Base-by-base conservation (phyloP, 1,140 invertebrate genomes). In the Grapholita molesta region DNA sequence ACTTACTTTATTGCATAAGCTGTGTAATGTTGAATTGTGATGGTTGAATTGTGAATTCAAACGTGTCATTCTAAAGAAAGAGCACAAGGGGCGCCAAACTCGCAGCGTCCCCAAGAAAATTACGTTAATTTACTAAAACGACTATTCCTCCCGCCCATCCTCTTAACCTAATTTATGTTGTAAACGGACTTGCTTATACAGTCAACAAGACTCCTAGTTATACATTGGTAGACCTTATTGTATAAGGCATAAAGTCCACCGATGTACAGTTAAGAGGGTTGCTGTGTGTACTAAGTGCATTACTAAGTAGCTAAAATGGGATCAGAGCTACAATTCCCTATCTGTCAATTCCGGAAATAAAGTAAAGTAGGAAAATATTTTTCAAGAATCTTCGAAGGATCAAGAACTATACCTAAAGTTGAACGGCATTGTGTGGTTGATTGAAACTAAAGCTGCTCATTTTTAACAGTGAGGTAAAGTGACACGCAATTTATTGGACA, bases 91-190 rank as follows among this genome's bases (percentile, higher is more conserved):
- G n/a, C 1, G 55, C n/a, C 25, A 28, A 61, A 28, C 55, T 28
- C 23, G 25, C 24, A 61, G 55, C 55, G 25, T 28, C 55, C 11
- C 12, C 24, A 30, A 61, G 25, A 61, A 15, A 61, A 61, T 61
- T 61, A 61, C 55, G 55, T 61, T 61, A 61, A 61, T 61, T 61
- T 30, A 61, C 24, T 61, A 61, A 61, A 61, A 61, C 28, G 55
- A 15, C 24, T 25, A 25, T 57, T 57, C 28, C 12, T 23, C 23
- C 24, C 55, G 55, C 55, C 55, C 55, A 28, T 61, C 28, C 12
- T 61, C 28, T 32, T 61, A 61, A 61, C 55, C 25, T 32, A 61
- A 61, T 61, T 61, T 61, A 32, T 61, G 32, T 28, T 61, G 55
- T 61, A 61, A 61, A 30, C 55, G 25, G 55, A 61, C 55, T 61